A percentile compares a stretch with the other conserved stretches of the same genome.
Evolutionary conservation across 2,888 invertebrate genomes (phyloP).

Genomic region (Idaea biselata): DNA sequence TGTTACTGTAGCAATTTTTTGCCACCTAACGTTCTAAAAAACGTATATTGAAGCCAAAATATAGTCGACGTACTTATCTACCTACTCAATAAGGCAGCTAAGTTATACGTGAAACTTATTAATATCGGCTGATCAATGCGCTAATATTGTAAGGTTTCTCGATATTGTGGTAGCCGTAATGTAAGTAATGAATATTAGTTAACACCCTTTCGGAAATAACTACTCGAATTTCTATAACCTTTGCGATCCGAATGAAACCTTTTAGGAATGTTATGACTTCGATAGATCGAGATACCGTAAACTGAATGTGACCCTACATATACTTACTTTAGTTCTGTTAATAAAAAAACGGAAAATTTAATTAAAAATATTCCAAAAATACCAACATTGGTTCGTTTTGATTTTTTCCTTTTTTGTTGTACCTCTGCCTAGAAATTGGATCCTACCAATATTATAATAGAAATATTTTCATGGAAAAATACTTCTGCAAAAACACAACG

Average conservation of each 20-base stretch:
- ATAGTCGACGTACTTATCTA: too few species aligned
- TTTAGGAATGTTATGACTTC: conserved; percentile 22
- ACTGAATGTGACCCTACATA: not conserved
- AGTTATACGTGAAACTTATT: not conserved
- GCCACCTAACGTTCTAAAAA: too few species aligned
- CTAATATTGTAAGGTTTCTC: conserved; percentile 47
- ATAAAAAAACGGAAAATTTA: not conserved
- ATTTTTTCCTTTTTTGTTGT: too few species aligned
- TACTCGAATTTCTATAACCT: conserved; percentile 37
- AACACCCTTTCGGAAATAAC: conserved; percentile 33
- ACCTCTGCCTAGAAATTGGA: too few species aligned
- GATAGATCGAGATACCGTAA: conserved; percentile 10
- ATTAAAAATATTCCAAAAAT: not conserved
- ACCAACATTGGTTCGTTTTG: too few species aligned
- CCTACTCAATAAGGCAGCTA: too few species aligned
- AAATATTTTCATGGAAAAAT: too few species aligned
- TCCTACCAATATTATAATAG: too few species aligned
- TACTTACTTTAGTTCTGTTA: too few species aligned
- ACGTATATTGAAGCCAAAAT: too few species aligned
- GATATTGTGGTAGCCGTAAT: conserved; percentile 44
- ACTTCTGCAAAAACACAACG: too few species aligned
- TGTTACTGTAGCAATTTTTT: too few species aligned
- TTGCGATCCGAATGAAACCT: conserved; percentile 39
- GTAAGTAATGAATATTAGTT: conserved; percentile 50
- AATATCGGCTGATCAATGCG: conserved; percentile 33